phyloP scores from a whole-genome alignment of 2,888 invertebrate species.

The Abrostola triplasia region DNA sequence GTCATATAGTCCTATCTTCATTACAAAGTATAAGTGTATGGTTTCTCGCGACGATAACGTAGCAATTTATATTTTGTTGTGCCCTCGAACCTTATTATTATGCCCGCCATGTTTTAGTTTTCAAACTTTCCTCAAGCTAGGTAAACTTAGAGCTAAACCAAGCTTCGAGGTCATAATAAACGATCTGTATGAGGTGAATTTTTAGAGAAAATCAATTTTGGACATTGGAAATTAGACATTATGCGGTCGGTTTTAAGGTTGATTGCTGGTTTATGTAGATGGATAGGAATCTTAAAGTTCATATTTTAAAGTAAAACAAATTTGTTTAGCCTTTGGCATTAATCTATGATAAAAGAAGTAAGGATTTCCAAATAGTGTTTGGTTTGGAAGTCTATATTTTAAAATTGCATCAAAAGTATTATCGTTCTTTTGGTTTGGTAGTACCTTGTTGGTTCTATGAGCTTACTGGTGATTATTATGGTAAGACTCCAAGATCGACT shows the following conservation, averaged over 20 bases:
- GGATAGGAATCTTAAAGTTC: neutral
- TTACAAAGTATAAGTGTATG: conserved; percentile 18
- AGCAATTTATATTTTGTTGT: conserved; percentile 41
- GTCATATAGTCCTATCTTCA: neutral
- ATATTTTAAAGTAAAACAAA: neutral
- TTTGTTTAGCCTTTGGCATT: conserved; percentile 9
- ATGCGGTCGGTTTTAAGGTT: neutral
- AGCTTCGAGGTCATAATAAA: conserved; percentile 46
- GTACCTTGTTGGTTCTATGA: too few relatives aligned
- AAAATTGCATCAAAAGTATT: too few relatives aligned
- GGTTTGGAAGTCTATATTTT: too few relatives aligned
- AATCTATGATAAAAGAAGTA: too few relatives aligned
- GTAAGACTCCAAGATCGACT: too few relatives aligned
- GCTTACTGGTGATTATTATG: too few relatives aligned
- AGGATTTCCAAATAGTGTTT: too few relatives aligned
- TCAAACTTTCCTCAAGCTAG: conserved; percentile 36
- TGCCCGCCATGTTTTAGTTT: conserved; percentile 41
- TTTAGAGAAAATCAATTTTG: conserved; percentile 23
- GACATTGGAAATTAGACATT: conserved; percentile 5
- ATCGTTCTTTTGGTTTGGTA: too few relatives aligned
- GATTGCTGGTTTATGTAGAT: neutral
- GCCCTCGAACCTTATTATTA: conserved; percentile 28
- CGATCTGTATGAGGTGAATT: conserved; percentile 52
- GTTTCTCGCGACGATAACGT: conserved; percentile 8
- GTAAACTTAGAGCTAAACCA: conserved; percentile 42